These are phyloP conservation scores for Latrodectus geometricus DNA, from an alignment of 1,140 invertebrate genomes.

Conservation along the genomic window DNA sequence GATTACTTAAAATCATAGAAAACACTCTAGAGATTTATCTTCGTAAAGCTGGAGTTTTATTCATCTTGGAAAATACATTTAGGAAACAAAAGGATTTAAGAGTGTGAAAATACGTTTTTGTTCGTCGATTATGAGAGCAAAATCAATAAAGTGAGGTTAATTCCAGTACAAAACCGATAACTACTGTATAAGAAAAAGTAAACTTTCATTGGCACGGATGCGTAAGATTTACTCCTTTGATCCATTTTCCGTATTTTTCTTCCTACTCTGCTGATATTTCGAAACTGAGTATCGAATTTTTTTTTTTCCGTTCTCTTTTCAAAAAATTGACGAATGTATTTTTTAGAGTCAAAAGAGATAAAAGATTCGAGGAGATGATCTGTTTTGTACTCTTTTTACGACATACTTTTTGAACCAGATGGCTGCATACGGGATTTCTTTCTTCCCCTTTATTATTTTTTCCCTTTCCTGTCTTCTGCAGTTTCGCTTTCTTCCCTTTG, in stretches of 20 bases:
- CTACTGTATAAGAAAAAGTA: constrained; percentile 15
- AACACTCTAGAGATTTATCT: too few species aligned
- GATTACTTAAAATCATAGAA: too few species aligned
- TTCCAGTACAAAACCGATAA: constrained; percentile 50
- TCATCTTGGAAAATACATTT: too few species aligned
- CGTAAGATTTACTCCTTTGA: constrained; percentile 40
- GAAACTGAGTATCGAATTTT: neutral
- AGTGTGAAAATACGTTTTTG: too few species aligned
- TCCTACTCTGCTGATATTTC: constrained; percentile 16
- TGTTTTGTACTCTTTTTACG: constrained; percentile 7
- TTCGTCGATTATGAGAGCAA: too few species aligned
- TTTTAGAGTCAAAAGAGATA: constrained; percentile 22
- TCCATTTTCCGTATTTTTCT: constrained; percentile 13
- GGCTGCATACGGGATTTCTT: neutral
- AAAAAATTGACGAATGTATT: constrained; percentile 46
- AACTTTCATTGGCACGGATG: neutral
- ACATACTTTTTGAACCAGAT: constrained; percentile 2
- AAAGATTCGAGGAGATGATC: constrained; percentile 32
- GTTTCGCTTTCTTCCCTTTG: constrained; percentile 9
- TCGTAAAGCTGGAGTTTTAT: too few species aligned
- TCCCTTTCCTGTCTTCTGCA: constrained; percentile 9
- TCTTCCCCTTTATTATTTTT: neutral
- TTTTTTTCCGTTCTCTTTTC: constrained; percentile 10
- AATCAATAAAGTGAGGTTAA: constrained; percentile 48
- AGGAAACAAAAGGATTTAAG: too few species aligned